Conservation (phyloP, 2,113 vertebrate species). For the Sinocyclocheilus grahami region DNA sequence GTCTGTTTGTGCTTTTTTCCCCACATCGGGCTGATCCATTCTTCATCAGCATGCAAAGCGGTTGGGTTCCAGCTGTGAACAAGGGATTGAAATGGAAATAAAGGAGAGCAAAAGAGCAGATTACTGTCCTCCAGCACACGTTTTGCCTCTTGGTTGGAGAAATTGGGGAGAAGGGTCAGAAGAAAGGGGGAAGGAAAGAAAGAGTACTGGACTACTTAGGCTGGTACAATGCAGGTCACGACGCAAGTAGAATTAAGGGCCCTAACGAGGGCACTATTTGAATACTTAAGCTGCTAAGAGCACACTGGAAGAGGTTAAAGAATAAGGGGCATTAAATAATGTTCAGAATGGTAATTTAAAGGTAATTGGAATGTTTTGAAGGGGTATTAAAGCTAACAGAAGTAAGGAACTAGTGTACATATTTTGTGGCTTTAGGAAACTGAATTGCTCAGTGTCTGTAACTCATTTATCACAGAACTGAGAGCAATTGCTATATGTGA, state of each 20-base stretch:
- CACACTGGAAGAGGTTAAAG: not conserved
- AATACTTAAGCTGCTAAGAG: constrained; percentile 2
- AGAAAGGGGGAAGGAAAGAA: constrained; percentile 39
- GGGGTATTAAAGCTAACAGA: not conserved
- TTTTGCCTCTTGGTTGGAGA: constrained; percentile 58
- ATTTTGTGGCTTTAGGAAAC: not conserved
- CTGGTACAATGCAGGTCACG: not conserved
- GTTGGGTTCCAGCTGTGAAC: constrained; percentile 72
- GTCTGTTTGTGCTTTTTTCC: constrained; percentile 41
- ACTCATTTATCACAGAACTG: not conserved
- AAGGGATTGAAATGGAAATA: constrained; percentile 78
- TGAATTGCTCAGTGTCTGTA: not conserved
- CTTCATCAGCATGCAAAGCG: constrained; percentile 71
- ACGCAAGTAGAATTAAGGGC: not conserved
- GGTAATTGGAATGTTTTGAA: not conserved
- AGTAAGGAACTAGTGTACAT: not conserved
- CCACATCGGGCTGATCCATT: constrained; percentile 33
- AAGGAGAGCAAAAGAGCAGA: constrained; percentile 62
- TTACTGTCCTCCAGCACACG: constrained; percentile 59
- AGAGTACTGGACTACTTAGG: not conserved
- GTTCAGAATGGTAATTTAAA: not conserved
- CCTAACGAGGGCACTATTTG: not conserved
- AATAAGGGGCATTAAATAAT: not conserved
- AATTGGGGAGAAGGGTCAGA: not conserved
- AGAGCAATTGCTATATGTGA: not conserved